Conservation (phyloP, 2,113 vertebrate genomes). For the Cyphomyrus discorhynchus region DNA sequence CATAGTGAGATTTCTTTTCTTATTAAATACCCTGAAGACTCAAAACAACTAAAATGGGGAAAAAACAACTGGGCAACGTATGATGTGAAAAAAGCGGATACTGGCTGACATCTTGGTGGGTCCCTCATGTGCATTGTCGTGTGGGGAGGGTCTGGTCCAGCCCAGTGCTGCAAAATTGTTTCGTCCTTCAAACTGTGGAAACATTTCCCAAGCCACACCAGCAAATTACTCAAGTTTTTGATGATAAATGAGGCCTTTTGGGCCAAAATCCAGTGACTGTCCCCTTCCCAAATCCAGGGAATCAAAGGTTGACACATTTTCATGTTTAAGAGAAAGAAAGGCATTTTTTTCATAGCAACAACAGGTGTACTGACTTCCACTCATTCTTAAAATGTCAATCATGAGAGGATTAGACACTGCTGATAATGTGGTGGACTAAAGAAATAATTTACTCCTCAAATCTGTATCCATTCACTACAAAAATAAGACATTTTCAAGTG, state of each 20-base stretch:
- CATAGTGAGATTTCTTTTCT: background rate
- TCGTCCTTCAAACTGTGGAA: background rate
- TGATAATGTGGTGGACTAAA: background rate
- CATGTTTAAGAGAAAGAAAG: background rate
- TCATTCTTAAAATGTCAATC: background rate
- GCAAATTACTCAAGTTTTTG: background rate
- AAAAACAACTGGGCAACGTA: background rate
- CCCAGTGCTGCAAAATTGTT: background rate
- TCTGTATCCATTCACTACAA: background rate
- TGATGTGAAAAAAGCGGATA: background rate
- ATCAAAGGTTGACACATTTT: background rate
- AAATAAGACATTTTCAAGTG: conserved; percentile 1
- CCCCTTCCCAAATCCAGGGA: background rate
- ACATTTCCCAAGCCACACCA: background rate
- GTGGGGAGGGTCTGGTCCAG: background rate
- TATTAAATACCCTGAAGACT: background rate
- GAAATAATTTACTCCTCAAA: background rate
- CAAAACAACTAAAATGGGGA: background rate
- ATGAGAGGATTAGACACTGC: background rate
- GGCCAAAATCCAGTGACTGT: background rate
- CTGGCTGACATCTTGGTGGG: background rate
- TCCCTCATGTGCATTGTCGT: background rate
- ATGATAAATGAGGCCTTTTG: background rate
- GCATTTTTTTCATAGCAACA: background rate
- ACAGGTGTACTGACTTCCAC: background rate